phyloP scores from a whole-genome alignment of 2,888 invertebrate species.

The Habroteleia sp. region DNA sequence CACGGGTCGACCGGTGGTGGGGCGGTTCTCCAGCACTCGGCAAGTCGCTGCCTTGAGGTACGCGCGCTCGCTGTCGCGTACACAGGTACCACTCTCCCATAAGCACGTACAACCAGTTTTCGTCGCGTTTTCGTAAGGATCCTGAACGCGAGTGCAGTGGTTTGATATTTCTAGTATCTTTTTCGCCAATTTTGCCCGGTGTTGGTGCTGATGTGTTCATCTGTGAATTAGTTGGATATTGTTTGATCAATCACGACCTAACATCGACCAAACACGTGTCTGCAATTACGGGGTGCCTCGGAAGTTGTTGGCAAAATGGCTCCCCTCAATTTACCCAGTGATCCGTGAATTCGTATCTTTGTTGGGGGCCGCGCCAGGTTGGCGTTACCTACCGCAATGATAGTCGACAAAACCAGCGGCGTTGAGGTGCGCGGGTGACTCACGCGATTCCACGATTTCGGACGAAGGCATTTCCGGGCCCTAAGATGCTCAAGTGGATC shows the following conservation, averaged over 20 bases:
- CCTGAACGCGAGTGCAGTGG: background rate
- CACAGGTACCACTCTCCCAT: constrained; percentile 58
- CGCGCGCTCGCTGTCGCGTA: constrained; percentile 74
- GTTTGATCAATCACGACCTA: constrained; percentile 23
- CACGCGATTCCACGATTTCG: constrained; percentile 3
- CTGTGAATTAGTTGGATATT: background rate
- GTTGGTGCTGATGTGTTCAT: background rate
- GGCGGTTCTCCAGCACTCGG: constrained; percentile 75
- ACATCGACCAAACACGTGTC: constrained; percentile 59
- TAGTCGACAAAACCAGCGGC: constrained; percentile 7
- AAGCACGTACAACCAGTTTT: constrained; percentile 44
- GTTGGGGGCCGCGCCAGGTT: background rate
- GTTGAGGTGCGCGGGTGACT: constrained; percentile 20
- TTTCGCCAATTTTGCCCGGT: background rate
- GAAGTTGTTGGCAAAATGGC: constrained; percentile 18
- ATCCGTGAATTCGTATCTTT: background rate
- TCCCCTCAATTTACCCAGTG: background rate
- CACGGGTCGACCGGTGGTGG: constrained; percentile 70
- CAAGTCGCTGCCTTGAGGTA: constrained; percentile 77
- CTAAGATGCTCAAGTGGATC: constrained; percentile 79
- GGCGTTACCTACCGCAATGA: constrained; percentile 34
- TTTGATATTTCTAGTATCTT: background rate
- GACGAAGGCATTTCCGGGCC: constrained; percentile 16
- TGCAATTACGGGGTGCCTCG: constrained; percentile 2
- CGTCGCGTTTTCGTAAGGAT: constrained; percentile 44